Base-by-base conservation (phyloP, 2,797 vertebrate genomes). In the Gila robusta region DNA sequence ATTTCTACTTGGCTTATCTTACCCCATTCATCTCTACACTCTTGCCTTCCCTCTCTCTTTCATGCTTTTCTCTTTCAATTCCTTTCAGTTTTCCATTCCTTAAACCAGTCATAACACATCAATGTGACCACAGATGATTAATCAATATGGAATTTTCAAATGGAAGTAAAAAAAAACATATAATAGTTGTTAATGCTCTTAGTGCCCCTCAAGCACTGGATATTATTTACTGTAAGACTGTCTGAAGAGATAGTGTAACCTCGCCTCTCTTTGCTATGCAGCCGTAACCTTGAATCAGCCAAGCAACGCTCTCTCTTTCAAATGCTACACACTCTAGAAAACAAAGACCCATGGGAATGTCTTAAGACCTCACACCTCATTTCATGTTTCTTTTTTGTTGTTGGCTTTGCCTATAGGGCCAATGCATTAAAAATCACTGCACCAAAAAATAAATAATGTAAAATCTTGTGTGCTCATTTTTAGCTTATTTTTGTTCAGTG, bases 71-170 rank as follows among this genome's bases (percentile, higher is more conserved):
- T 32, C 14, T 41, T 59, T 49, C 28, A 17, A 39, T 74, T 83
- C 23, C 14, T 54, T 70, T 49, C 39, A 35, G 26, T 74, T 83
- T 52, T 52, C 44, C 44, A 54, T 77, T 92, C 62, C 86, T 72
- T 85, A 87, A 87, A 89, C 94, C 88, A 87, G 94, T 94, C 91
- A 89, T 86, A 56, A 91, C 90, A 91, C 90, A 92, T 90, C 84
- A 86, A 26, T 83, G 74, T 84, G 87, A 67, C 89, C 91, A 69
- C 67, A 81, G 74, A 82, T 87, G 77, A 88, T 89, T 89, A 67
- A 87, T 85, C 64, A 79, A 86, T 83, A 69, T 86, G 84, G 87
- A 88, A 87, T 88, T 87, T 81, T 32, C n/a, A 85, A 81, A 79
- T 89, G 56, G 71, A 54, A 72, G n/a, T 35, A 80, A 47, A 62